Base-by-base conservation (phyloP, 1,140 invertebrate genomes). In the Dolichoris vasculosae region DNA sequence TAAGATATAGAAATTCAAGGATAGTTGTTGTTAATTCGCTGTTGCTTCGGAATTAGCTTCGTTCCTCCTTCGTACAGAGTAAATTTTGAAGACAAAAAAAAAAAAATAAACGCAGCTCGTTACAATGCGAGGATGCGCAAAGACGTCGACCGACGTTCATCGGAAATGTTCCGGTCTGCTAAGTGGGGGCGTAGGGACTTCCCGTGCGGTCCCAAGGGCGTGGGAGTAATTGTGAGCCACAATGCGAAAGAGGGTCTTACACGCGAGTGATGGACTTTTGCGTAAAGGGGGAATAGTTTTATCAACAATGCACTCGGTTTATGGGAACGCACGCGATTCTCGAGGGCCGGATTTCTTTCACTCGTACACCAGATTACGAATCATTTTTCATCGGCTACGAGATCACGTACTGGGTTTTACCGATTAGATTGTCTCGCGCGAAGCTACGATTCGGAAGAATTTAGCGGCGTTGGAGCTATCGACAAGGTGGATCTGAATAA, bases 151-250 rank as follows among this genome's bases (percentile, higher is more conserved):
- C 40, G 20, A 0, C 71, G 71, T 43, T 43, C 73, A 9, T 15
- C 75, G 26, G 32, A 26, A 55, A 26, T 46, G 85, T 75, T 85
- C 78, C 79, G 77, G 87, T 87, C 87, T 87, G 85, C 76, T 80
- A 71, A 71, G 83, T 86, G 76, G 55, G 20, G 55, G 3, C 23
- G 51, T 59, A 59, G 55, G 55, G 23, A 59, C 55, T 59, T 59
- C 55, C 55, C 55, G 55, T 23, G 55, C 6, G 23, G 3, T 59
- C 23, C 84, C 87, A 87, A 88, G 87, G 87, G 32, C 85, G 82
- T 76, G 81, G 85, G 55, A 86, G 69, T 78, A 38, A 38, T 13
- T 23, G 7, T 26, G 55, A 3, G 55, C 26, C 55, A 2, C 13
- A 26, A 26, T 38, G 48, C 73, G 71, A 79, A 73, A 77, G 55